These are phyloP conservation scores for Buceros bicornis DNA, from an alignment of 2,797 vertebrate species.

Conservation along the genomic window DNA sequence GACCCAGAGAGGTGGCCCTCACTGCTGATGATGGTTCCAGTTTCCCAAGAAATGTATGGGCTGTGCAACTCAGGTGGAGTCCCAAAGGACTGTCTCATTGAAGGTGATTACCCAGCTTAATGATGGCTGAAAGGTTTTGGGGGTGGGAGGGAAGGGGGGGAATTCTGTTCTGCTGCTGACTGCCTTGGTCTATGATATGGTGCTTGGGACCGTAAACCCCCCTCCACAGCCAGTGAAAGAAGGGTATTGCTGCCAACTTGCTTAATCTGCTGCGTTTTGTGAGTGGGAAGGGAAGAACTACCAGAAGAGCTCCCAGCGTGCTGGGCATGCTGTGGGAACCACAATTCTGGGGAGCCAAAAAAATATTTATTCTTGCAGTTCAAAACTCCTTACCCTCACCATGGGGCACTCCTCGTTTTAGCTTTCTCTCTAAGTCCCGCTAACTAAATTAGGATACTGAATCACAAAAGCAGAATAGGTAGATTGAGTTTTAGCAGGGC, in stretches of 20 bases:
- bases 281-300: background rate
- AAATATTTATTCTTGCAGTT: background rate
- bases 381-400: background rate
- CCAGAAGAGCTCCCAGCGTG: background rate
- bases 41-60: background rate
- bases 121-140: background rate
- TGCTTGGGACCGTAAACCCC: rapidly evolving
- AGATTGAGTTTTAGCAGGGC: background rate
- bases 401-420: background rate
- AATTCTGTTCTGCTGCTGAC: background rate
- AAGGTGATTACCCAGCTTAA: background rate
- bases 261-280: background rate
- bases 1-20: background rate
- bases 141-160: background rate
- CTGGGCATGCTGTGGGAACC: background rate
- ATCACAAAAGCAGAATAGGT: background rate
- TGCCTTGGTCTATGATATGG: background rate
- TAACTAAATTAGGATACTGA: background rate
- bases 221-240: background rate
- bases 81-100: background rate
- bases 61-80: background rate
- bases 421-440: background rate
- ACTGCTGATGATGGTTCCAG: background rate
- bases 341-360: background rate
- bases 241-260: background rate